Evolutionary conservation across 2,888 invertebrate species (phyloP).

Genomic region (Chironomus riparius): DNA sequence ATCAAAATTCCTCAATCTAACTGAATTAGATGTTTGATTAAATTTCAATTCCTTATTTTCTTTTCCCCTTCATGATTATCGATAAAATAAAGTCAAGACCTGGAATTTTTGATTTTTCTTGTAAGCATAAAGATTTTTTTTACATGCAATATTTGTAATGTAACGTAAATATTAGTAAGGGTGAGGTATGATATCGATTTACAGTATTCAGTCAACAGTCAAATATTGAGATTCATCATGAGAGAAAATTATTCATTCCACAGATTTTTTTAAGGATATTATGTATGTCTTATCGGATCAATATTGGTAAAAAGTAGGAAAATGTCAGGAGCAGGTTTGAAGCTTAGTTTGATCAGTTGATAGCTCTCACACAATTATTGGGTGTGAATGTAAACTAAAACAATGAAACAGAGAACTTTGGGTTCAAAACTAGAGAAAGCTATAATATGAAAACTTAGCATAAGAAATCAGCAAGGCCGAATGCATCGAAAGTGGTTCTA

Average conservation of each 20-base stretch:
- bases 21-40: constrained; percentile 24
- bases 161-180: background rate
- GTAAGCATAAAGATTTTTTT: background rate
- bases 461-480: too few relatives aligned
- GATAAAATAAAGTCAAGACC: too few relatives aligned
- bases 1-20: constrained; percentile 22
- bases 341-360: too few relatives aligned
- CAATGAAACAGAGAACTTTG: too few relatives aligned
- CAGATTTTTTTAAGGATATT: background rate
- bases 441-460: too few relatives aligned
- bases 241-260: background rate
- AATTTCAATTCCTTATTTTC: background rate
- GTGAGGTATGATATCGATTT: background rate
- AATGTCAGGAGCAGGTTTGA: background rate
- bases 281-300: background rate
- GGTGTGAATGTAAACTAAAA: too few relatives aligned
- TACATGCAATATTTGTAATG: background rate
- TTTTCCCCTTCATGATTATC: background rate
- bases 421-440: too few relatives aligned
- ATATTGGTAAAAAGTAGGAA: background rate
- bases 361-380: too few relatives aligned
- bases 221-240: background rate
- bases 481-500: too few relatives aligned
- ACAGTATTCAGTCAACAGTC: background rate
- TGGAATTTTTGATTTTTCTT: background rate